Base-by-base conservation (phyloP, 2,888 invertebrate species). In the Amitus sp. region DNA sequence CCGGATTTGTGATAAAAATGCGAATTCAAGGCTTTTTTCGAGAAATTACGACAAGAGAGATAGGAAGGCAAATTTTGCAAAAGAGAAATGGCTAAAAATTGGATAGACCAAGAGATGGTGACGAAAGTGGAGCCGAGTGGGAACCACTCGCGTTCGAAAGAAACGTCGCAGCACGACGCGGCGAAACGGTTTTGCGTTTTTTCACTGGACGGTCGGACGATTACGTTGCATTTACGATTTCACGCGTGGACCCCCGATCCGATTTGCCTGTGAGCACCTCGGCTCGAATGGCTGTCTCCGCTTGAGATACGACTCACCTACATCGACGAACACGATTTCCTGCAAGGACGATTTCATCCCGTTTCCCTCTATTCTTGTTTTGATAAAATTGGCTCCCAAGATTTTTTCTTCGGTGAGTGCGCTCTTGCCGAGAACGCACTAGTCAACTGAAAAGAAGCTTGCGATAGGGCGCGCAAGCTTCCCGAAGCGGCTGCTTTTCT, bases 141-240 rank as follows among this genome's bases (percentile, higher is more conserved):
- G 67, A 69, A 68, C 62, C 58, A 47, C 52, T 57, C 54, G 58
- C 57, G 51, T 56, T 54, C 54, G 49, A 68, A 68, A 67, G 65
- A 65, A 69, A 52, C 60, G 55, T 49, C 52, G 42, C 48, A 47
- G 56, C 59, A 50, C 63, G 54, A 57, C 64, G 60, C 57, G 50
- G 64, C 60, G 55, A 65, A 65, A 59, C 66, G 68, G 71, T 70
- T 69, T 70, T 63, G 50, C 50, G 69, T 72, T 73, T 75, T 73
- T 71, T 68, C 59, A 70, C 62, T 67, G 64, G 59, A 68, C 66
- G 63, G 80, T 79, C 77, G 69, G 70, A 71, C 73, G 74, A 79
- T 80, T 80, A 78, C 75, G 73, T 75, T 75, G 75, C 77, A 80
- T 80, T 80, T 79, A 72, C 77, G 75, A 80, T 80, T 80, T 80